phyloP scores from a whole-genome alignment of 2,113 vertebrate genomes.

The Fulmarus glacialis region DNA sequence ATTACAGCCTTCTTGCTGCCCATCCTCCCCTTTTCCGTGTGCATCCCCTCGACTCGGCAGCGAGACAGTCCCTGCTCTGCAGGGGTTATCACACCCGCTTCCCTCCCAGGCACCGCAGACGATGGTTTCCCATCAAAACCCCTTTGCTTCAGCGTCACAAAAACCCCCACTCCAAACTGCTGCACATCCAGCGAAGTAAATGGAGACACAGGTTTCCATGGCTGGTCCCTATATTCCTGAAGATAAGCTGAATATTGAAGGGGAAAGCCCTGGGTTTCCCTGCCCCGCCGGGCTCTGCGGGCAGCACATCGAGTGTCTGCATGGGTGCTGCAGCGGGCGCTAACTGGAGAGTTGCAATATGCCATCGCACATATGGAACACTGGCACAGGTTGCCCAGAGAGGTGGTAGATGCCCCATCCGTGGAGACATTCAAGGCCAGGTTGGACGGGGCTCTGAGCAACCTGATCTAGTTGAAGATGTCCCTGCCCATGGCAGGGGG shows the following conservation, averaged over 20 bases:
- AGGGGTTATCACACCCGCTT: background rate
- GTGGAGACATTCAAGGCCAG: no score
- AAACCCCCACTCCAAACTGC: background rate
- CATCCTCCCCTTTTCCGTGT: background rate
- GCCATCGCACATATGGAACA: rapidly evolving
- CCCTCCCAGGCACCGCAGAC: background rate
- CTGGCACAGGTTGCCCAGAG: no score
- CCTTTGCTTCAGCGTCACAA: background rate
- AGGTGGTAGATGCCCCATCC: no score
- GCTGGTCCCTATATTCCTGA: background rate
- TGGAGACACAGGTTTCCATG: background rate
- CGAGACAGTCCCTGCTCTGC: rapidly evolving
- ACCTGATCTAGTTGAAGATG: no score
- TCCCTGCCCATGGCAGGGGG: no score
- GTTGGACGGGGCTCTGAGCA: no score
- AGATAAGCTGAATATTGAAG: background rate
- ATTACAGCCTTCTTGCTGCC: background rate
- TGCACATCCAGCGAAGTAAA: background rate
- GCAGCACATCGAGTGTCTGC: background rate
- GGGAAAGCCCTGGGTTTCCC: background rate
- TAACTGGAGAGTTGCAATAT: background rate
- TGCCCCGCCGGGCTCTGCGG: background rate
- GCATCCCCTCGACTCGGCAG: rapidly evolving
- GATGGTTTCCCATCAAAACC: background rate
- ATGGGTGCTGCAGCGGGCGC: rapidly evolving